Evolutionary conservation across 2,797 vertebrate genomes (phyloP).

Genomic region (Melanotaenia pygmaea): DNA sequence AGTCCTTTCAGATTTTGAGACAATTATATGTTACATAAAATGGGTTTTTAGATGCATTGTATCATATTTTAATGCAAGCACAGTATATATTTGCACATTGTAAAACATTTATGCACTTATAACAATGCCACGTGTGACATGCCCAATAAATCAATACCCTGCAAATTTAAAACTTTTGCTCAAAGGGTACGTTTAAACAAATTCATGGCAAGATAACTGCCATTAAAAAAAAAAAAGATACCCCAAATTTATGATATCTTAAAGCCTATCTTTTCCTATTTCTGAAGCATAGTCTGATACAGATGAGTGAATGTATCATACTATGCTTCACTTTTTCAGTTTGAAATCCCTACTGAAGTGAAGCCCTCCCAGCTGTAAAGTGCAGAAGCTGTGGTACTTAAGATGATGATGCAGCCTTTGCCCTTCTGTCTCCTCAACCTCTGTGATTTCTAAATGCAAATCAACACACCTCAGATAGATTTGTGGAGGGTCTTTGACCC

Average conservation of each 20-base stretch:
- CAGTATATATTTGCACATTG: no score
- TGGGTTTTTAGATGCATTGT: no score
- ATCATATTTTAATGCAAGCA: no score
- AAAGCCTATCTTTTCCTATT: slow-evolving; percentile 9
- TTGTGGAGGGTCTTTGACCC: slow-evolving; percentile 33
- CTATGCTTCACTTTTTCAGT: slow-evolving; percentile 23
- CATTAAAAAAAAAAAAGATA: no score
- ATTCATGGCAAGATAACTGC: no score
- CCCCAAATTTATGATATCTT: slow-evolving; percentile 2
- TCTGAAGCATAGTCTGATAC: slow-evolving; percentile 11
- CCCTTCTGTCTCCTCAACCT: slow-evolving; percentile 39
- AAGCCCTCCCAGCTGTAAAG: slow-evolving; percentile 49
- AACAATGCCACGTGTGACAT: no score
- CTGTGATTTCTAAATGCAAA: slow-evolving; percentile 52
- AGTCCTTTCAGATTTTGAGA: no score
- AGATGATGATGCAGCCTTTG: slow-evolving; percentile 41
- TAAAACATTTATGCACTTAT: no score
- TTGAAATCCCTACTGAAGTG: slow-evolving; percentile 33
- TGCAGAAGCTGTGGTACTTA: slow-evolving; percentile 47
- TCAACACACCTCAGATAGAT: slow-evolving; percentile 46
- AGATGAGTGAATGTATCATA: slow-evolving; percentile 31
- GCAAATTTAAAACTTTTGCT: neutral
- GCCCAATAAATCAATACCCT: no score
- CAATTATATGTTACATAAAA: no score
- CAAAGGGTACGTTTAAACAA: neutral